These are phyloP conservation scores for Rhabditophanes sp. DNA, from an alignment of 2,888 invertebrate genomes.

Conservation along the genomic window DNA sequence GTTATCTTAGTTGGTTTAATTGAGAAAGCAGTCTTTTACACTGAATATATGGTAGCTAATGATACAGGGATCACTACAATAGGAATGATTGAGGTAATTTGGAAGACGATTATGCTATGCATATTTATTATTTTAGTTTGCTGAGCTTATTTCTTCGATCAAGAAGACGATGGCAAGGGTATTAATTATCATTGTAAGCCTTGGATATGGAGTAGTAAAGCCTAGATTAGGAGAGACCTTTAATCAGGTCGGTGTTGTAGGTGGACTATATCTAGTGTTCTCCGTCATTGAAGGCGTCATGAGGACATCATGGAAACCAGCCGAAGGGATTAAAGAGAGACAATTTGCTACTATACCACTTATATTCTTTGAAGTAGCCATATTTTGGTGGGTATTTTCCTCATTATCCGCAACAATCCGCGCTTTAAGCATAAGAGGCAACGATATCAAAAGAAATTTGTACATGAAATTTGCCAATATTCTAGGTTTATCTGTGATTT, in stretches of 20 bases:
- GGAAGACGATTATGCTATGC: too few species aligned
- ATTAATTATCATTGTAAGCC: conserved; percentile 78
- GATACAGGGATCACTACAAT: conserved; percentile 51
- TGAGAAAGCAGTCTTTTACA: conserved; percentile 68
- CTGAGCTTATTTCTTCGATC: conserved; percentile 75
- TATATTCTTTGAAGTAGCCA: conserved; percentile 60
- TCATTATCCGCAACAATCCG: conserved; percentile 69
- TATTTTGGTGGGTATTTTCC: conserved; percentile 61
- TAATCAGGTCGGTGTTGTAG: conserved; percentile 70
- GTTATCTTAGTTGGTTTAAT: conserved; percentile 48
- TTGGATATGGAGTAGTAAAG: conserved; percentile 87
- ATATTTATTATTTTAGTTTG: conserved; percentile 47
- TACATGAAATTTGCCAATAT: conserved; percentile 88
- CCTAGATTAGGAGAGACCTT: conserved; percentile 73
- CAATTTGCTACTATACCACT: conserved; percentile 69
- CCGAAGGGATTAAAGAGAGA: conserved; percentile 53
- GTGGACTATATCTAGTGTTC: conserved; percentile 64
- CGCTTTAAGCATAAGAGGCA: conserved; percentile 68
- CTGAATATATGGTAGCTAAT: conserved; percentile 66
- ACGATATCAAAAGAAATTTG: conserved; percentile 64
- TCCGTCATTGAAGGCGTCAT: conserved; percentile 73
- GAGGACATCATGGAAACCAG: conserved; percentile 51
- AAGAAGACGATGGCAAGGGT: conserved; percentile 78
- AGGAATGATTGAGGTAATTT: conserved; percentile 45
- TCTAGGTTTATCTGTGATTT: conserved; percentile 67